Conservation (phyloP, 2,113 vertebrate genomes). For the Callipepla squamata region DNA sequence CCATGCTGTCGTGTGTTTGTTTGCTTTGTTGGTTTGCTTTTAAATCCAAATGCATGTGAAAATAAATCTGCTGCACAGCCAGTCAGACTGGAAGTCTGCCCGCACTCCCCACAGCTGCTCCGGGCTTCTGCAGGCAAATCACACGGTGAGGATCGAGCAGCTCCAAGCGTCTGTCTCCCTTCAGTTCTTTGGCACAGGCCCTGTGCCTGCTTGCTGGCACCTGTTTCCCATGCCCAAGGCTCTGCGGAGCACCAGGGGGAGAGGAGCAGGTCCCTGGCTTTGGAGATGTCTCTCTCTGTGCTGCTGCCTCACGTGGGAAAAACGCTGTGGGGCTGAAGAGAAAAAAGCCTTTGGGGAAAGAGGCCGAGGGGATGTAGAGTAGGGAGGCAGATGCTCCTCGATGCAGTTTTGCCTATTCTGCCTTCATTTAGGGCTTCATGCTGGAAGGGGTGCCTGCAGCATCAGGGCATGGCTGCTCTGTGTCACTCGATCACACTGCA, state of each 20-base stretch:
- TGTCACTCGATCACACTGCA: fast-evolving
- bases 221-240: fast-evolving
- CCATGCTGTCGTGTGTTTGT: neutral
- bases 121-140: neutral
- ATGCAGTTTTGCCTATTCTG: neutral
- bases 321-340: fast-evolving
- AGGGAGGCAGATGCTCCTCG: neutral
- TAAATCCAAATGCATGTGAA: neutral
- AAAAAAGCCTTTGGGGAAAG: neutral
- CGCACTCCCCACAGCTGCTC: neutral
- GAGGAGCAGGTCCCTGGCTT: neutral
- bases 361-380: neutral
- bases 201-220: neutral
- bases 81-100: conserved; percentile 7
- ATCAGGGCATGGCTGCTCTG: neutral
- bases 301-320: neutral
- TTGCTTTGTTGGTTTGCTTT: neutral
- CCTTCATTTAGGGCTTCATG: neutral
- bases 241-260: neutral
- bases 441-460: neutral
- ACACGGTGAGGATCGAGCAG: neutral
- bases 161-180: neutral
- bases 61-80: neutral
- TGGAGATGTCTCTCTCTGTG: neutral
- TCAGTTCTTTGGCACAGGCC: neutral